Base-by-base conservation (phyloP, 2,797 vertebrate species). In the Pyrocephalus nanus region DNA sequence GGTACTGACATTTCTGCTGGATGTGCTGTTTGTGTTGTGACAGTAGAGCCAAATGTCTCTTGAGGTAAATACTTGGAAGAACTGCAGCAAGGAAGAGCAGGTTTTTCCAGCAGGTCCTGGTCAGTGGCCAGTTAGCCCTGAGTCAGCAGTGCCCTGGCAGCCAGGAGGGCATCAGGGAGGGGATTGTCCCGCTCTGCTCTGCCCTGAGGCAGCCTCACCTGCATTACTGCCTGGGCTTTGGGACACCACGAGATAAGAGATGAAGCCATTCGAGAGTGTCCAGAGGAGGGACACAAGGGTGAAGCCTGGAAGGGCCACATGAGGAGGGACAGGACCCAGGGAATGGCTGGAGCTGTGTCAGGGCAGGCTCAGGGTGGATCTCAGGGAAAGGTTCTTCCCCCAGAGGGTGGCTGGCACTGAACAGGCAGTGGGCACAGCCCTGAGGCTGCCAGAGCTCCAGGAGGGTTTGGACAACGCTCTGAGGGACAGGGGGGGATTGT, bases 191-290 rank as follows among this genome's bases (percentile, higher is more conserved):
- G 3, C 57, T 30, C 29, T 42, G 61, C 40, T 62, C 61, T 30
- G 29, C 40, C 14, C 40, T 14, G 40, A 40, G 19, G 34, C 9
- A 8, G 26, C 36, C 58, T 29, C 36, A 40, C 27, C 36, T 21
- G 12, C 7, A 14, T 2, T 40, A 8, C 12, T 38, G 47, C 7
- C 4, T 25, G 15, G 0, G 3, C 4, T 27, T 15, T 34, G 29
- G 50, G 21, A 34, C 5, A 3, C 22, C n/a, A 57, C 55, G 11
- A 17, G 4, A 2, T 4, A 42, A 55, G 11, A 17, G 9, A 16
- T 40, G 0, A 40, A 43, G 14, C 7, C 26, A 15, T 38, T 58
- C 32, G 17, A 42, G 12, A 40, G 34, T 25, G n/a, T 0, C 55
- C 55, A 40, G 9, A 61, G 54, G n/a, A 61, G 12, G 47, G n/a